Conservation (phyloP, 1,140 invertebrate genomes). For the Zaprionus vittiger region DNA sequence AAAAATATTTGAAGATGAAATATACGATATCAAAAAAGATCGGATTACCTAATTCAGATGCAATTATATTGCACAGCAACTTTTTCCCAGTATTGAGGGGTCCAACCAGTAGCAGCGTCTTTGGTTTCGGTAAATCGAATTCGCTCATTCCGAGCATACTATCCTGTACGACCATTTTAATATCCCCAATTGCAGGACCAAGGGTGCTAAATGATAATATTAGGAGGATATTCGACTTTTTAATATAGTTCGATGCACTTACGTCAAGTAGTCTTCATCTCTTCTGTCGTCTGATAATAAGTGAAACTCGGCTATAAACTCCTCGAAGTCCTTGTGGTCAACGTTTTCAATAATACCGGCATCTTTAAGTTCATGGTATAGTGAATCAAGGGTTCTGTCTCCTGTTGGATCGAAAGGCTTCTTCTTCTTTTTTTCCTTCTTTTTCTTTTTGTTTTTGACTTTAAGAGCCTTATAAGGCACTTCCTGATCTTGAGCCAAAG, state of each 20-base stretch:
- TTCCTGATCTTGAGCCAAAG: constrained; percentile 84
- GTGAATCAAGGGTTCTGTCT: constrained; percentile 89
- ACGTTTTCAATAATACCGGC: constrained; percentile 90
- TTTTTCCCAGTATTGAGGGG: constrained; percentile 91
- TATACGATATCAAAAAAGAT: neutral
- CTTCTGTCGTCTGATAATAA: constrained; percentile 86
- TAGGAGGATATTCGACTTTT: neutral
- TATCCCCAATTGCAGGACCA: constrained; percentile 86
- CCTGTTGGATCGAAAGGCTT: constrained; percentile 90
- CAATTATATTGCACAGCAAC: constrained; percentile 91
- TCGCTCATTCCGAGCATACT: constrained; percentile 86
- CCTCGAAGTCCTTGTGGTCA: constrained; percentile 86
- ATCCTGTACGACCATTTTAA: constrained; percentile 84
- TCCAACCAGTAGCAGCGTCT: constrained; percentile 91
- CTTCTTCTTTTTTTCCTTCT: constrained; percentile 88
- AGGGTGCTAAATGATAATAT: constrained; percentile 85
- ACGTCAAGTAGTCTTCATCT: constrained; percentile 73
- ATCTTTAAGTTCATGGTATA: constrained; percentile 91
- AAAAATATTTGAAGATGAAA: neutral
- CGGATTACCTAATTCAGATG: constrained; percentile 88
- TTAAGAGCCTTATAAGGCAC: constrained; percentile 75
- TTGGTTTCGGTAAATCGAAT: constrained; percentile 88
- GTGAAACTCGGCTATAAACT: constrained; percentile 90
- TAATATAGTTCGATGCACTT: constrained; percentile 23
- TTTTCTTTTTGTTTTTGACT: constrained; percentile 71